These are phyloP conservation scores for Chrysotoxum bicinctum DNA, from an alignment of 2,888 invertebrate species.

Conservation along the genomic window DNA sequence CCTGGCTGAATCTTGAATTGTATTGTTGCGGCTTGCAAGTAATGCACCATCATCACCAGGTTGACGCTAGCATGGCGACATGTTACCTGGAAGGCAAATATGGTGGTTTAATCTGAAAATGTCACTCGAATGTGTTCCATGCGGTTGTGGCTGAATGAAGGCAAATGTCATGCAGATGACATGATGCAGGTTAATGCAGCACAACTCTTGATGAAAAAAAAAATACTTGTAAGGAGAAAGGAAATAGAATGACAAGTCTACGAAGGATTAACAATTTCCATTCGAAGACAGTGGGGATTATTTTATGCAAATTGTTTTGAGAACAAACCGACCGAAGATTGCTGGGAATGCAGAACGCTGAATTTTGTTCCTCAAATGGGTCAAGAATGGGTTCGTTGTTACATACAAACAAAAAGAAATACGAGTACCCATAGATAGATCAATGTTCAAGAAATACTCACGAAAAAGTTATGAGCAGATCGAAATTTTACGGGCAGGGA, in stretches of 20 bases:
- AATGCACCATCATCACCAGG: constrained; percentile 67
- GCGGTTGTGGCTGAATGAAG: constrained; percentile 37
- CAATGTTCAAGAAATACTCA: no score
- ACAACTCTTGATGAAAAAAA: constrained; percentile 1
- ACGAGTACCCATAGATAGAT: neutral
- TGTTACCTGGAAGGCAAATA: constrained; percentile 59
- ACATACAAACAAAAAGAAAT: neutral
- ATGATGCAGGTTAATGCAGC: constrained; percentile 47
- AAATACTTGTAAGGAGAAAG: neutral
- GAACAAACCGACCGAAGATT: neutral
- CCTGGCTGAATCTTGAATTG: constrained; percentile 2
- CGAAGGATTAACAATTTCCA: neutral
- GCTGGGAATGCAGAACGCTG: neutral
- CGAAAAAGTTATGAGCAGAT: no score
- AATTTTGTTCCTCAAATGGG: neutral
- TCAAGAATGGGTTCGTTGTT: neutral
- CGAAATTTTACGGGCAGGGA: no score
- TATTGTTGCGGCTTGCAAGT: constrained; percentile 36
- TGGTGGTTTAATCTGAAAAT: constrained; percentile 64
- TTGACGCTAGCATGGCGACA: constrained; percentile 45
- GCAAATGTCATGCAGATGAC: constrained; percentile 62
- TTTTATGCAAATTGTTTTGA: constrained; percentile 7
- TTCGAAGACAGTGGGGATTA: neutral
- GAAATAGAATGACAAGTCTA: neutral
- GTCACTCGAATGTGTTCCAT: constrained; percentile 31